Base-by-base conservation (phyloP, 1,140 invertebrate species). In the Marisa cornuarietis region DNA sequence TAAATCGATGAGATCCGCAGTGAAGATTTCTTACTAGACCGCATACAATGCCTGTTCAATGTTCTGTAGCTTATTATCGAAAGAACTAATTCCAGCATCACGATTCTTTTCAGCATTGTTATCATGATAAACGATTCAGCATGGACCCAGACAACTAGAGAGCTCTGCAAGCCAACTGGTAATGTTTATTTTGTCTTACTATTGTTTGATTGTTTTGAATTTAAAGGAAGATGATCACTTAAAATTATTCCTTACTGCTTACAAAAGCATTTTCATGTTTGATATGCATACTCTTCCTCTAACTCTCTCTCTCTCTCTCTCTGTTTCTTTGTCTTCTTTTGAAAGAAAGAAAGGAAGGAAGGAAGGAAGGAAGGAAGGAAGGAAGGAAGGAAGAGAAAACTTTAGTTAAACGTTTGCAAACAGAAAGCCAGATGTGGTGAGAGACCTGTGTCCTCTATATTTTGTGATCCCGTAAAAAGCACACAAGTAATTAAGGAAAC, bases 121-220 rank as follows among this genome's bases (percentile, higher is more conserved):
- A 54, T 73, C 52, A 14, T 73, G 71, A 52, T 73, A 14, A 73
- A 73, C 71, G 49, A n/a, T n/a, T 52, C 49, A 22, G 42, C 71
- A n/a, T 73, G 71, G 71, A 13, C 54, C 18, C 49, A 54, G 71
- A 73, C 22, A 1, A 52, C 71, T 52, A 11, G 10, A 73, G 49
- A 54, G 51, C 71, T 73, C 49, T 73, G 71, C 52, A 51, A 73
- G 54, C 71, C 71, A 11, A 54, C 22, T 4, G 71, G 71, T 73
- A 54, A 51, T 18, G 20, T 52, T 54, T 22, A 24, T 42, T 16
- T 10, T 71, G 69, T 13, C 6, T 31, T 4, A 5, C 31, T 26
- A 7, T 71, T 18, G 13, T 20, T 71, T 11, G 13, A 0, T 14
- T 71, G 26, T 11, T 24, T 26, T 26, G 11, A 11, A 31, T 20